phyloP scores from a whole-genome alignment of 2,113 vertebrate species.

The Cinclus cinclus region DNA sequence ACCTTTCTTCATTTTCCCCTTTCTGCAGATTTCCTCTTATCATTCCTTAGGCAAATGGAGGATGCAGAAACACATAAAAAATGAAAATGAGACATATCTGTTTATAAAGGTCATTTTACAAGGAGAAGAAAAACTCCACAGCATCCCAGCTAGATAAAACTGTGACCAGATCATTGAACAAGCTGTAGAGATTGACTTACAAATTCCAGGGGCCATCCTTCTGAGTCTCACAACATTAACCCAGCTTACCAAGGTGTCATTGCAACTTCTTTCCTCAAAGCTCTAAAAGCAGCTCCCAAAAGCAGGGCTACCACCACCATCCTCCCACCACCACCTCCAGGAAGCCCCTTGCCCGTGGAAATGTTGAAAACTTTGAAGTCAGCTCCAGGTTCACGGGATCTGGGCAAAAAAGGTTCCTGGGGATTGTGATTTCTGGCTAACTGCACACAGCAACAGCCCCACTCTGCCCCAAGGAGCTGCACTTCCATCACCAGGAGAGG shows the following conservation, averaged over 20 bases:
- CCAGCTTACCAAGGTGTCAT: not conserved
- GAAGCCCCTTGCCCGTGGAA: not conserved
- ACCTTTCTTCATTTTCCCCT: not conserved
- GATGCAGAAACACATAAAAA: not conserved
- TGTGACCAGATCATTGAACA: not conserved
- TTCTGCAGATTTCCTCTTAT: not conserved
- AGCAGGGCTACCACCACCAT: not conserved
- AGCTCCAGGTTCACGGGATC: not conserved
- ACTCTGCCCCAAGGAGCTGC: not conserved
- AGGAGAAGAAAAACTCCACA: not conserved
- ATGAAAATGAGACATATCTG: not conserved
- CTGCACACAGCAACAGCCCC: no score
- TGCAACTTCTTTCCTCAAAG: not conserved
- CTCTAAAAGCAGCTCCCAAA: not conserved
- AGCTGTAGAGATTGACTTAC: not conserved
- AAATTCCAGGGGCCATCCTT: not conserved
- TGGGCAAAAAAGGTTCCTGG: not conserved
- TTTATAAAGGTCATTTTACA: not conserved
- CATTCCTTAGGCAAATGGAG: not conserved
- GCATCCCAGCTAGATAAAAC: not conserved
- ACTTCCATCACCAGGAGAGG: rapidly evolving
- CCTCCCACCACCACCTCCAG: no score
- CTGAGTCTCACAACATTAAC: not conserved
- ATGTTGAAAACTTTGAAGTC: not conserved
- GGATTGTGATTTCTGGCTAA: not conserved